Evolutionary conservation across 2,797 vertebrate genomes (phyloP).

Genomic region (Caiman crocodilus): DNA sequence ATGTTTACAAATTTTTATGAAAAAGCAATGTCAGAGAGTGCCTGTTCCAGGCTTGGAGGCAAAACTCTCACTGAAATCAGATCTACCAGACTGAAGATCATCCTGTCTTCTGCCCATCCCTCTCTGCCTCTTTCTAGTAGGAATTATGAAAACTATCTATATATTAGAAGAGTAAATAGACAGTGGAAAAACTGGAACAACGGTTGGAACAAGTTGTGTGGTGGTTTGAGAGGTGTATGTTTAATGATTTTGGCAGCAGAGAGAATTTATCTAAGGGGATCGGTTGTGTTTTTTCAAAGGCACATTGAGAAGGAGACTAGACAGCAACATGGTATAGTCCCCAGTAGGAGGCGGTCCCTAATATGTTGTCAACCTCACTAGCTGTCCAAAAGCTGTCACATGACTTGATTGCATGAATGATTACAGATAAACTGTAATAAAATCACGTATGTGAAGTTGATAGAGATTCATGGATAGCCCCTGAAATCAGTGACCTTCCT

Average conservation of each 20-base stretch:
- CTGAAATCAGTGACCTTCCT: neutral
- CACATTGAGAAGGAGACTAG: neutral
- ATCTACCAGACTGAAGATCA: neutral
- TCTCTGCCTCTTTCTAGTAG: constrained; percentile 12
- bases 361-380: neutral
- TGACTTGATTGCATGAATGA: neutral
- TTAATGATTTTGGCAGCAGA: neutral
- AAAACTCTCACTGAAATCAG: constrained; percentile 3
- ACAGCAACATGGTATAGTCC: neutral
- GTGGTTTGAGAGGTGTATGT: neutral
- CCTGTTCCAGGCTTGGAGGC: neutral
- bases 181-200: neutral
- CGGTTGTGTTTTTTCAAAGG: neutral
- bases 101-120: neutral
- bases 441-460: neutral
- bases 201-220: neutral
- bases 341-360: neutral
- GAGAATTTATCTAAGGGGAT: neutral
- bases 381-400: neutral
- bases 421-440: neutral
- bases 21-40: neutral
- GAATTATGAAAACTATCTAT: neutral
- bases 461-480: neutral
- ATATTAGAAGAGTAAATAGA: neutral
- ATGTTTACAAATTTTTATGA: constrained; percentile 36